phyloP scores from a whole-genome alignment of 2,888 invertebrate species.

The Leptodirus hochenwartii region DNA sequence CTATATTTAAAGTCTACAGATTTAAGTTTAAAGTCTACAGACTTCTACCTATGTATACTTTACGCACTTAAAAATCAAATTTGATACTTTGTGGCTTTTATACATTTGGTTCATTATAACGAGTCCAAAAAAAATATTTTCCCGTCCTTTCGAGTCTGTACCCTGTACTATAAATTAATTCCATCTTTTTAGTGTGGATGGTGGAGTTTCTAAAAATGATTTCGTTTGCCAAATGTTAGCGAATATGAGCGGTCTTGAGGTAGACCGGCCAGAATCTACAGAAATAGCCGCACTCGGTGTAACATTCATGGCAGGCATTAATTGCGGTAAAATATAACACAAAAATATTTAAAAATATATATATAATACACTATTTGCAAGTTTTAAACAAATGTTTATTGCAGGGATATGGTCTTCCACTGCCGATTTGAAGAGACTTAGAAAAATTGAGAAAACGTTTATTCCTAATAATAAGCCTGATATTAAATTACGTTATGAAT shows the following conservation, averaged over 20 bases:
- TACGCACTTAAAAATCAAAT: too few relatives aligned
- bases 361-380: too few relatives aligned
- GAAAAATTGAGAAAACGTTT: too few relatives aligned
- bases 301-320: slow-evolving; percentile 69
- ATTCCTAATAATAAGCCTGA: too few relatives aligned
- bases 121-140: background rate
- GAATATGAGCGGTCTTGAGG: slow-evolving; percentile 55
- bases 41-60: background rate
- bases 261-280: slow-evolving; percentile 52
- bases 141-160: slow-evolving; percentile 16
- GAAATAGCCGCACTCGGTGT: slow-evolving; percentile 80
- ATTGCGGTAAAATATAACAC: slow-evolving; percentile 38
- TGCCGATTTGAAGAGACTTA: too few relatives aligned
- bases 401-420: too few relatives aligned
- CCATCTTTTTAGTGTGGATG: slow-evolving; percentile 58
- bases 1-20: too few relatives aligned
- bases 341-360: too few relatives aligned
- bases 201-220: slow-evolving; percentile 90
- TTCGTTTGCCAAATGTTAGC: slow-evolving; percentile 80
- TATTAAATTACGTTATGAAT: too few relatives aligned
- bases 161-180: slow-evolving; percentile 35
- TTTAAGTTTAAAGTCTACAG: too few relatives aligned
- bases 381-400: too few relatives aligned
- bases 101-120: slow-evolving; percentile 3
- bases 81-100: slow-evolving; percentile 2